These are phyloP conservation scores for Crematogaster levior DNA, from an alignment of 2,888 invertebrate genomes.

Conservation along the genomic window DNA sequence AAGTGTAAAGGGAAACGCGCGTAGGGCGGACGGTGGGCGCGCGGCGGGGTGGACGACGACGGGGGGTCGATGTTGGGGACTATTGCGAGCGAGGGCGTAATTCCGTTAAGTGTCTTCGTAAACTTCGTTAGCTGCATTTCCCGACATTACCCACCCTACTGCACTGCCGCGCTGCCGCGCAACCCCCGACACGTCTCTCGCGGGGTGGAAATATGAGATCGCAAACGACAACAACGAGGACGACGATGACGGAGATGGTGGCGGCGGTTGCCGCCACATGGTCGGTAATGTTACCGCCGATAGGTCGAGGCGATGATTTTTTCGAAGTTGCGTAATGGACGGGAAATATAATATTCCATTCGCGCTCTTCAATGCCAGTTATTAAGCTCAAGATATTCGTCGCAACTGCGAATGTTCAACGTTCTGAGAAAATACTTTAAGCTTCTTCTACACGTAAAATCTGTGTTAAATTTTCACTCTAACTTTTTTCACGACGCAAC, in stretches of 20 bases:
- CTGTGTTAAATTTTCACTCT: neutral
- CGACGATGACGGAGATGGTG: neutral
- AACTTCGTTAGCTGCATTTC: conserved; percentile 83
- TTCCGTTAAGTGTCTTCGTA: conserved; percentile 82
- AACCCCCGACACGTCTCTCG: conserved; percentile 44
- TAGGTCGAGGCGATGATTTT: conserved; percentile 39
- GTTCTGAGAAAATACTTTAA: neutral
- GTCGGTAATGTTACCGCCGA: conserved; percentile 53
- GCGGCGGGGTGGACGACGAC: conserved; percentile 9
- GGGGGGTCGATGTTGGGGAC: conserved; percentile 58
- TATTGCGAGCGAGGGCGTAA: conserved; percentile 76
- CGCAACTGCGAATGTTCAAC: neutral
- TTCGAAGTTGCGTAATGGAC: conserved; percentile 36
- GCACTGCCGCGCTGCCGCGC: conserved; percentile 58
- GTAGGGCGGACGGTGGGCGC: conserved; percentile 17
- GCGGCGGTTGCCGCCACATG: neutral
- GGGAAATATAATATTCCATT: conserved; percentile 33
- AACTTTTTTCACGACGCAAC: neutral
- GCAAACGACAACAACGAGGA: conserved; percentile 9
- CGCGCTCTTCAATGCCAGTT: conserved; percentile 12
- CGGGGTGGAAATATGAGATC: conserved; percentile 16
- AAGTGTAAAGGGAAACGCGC: conserved; percentile 54
- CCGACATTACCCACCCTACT: conserved; percentile 77
- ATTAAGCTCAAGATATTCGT: conserved; percentile 5
- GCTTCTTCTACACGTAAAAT: neutral